Evolutionary conservation across 2,797 vertebrate species (phyloP), one percentile per base, ranked within the genome.

Genomic region (Hydrophis major): DNA sequence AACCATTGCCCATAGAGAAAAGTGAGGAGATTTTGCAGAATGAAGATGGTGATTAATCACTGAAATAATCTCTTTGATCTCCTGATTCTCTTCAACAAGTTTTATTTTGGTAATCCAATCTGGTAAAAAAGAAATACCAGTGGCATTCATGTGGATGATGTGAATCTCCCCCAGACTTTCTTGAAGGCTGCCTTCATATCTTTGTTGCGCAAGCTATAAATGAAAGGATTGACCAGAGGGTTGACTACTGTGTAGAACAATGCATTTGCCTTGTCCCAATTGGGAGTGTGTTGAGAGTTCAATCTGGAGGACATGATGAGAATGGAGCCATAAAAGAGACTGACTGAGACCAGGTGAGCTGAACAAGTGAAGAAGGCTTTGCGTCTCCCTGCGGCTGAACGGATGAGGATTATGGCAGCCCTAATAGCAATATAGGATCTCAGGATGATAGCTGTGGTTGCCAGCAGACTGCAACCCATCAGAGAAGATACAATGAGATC

Each of bases 191-290:
- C 91, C 60, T 96, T 96, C 56, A 96, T 90, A 27, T 96, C 95
- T 91, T 95, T 96, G 89, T 95, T 94, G 86, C 94, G 93, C 53
- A 96, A 27, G 20, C 94, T 96, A 14, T 95, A 37, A 37, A 93
- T 90, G 12, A 94, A 61, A n/a, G 92, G 95, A 4, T 95, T 93
- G 32, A 94, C 89, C 37, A 93, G 32, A 0, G 56, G 94, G n/a
- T 96, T 95, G 22, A 93, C 14, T 25, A 95, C 91, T 0, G 93
- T 96, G 42, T 96, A 96, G 89, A 97, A 96, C 11, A 96, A 53
- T 0, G 96, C 90, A 7, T 93, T 94, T 60, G 95, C 16, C 88
- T 96, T 96, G 92, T 96, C 95, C 27, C 8, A 94, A 20, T 91
- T 53, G 16, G 94, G 57, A 2, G 94, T 96, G 22, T 96, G 96